A percentile compares a stretch with the other conserved stretches of the same genome.
These are phyloP conservation scores for Haemorhous mexicanus DNA, from an alignment of 2,113 vertebrate species.

Conservation along the genomic window DNA sequence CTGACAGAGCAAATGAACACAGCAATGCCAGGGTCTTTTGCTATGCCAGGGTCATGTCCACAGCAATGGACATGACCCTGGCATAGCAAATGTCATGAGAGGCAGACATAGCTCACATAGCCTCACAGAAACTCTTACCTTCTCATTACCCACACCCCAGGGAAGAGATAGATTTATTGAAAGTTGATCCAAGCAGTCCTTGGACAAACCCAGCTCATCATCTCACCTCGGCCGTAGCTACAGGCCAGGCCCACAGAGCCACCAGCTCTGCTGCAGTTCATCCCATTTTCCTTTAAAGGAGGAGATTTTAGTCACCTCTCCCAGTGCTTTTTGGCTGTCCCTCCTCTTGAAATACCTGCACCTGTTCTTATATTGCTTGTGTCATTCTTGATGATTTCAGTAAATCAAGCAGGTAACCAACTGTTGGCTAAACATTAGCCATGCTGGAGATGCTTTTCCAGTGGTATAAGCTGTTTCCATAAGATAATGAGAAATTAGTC, in stretches of 20 bases:
- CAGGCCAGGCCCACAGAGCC: background rate
- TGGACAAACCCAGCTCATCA: background rate
- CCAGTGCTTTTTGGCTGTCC: background rate
- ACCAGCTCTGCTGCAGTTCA: background rate
- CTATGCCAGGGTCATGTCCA: too few species aligned
- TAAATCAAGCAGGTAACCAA: slow-evolving; percentile 46
- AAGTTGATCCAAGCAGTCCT: background rate
- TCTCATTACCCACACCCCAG: background rate
- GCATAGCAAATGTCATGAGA: background rate
- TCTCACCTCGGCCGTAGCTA: background rate
- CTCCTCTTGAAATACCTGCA: background rate
- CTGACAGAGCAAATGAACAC: fast-evolving
- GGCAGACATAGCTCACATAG: background rate
- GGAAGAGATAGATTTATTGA: background rate
- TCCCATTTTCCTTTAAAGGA: background rate
- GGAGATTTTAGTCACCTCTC: background rate
- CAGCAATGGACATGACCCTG: background rate
- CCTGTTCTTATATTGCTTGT: background rate
- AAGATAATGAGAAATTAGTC: slow-evolving; percentile 66
- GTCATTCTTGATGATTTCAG: background rate
- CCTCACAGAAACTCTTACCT: background rate
- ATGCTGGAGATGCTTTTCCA: background rate
- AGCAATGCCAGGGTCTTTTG: too few species aligned
- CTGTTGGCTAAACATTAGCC: background rate
- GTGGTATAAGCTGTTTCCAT: slow-evolving; percentile 20